A percentile compares a stretch with the other conserved stretches of the same genome.
Conservation (phyloP, 30 jellyfish, hydroid and myxozoan species). For the Chrysaora quinquecirrha region DNA sequence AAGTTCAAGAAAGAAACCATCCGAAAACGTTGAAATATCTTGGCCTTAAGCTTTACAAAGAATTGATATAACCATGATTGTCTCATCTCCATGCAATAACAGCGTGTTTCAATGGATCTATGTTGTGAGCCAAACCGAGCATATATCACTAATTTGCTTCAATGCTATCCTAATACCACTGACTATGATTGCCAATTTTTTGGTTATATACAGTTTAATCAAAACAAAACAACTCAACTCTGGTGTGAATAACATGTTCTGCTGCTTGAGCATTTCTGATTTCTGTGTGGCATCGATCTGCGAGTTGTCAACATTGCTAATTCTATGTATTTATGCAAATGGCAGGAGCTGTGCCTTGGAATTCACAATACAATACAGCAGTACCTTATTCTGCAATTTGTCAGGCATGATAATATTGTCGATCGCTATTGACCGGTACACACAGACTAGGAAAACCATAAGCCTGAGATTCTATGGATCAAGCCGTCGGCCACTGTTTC, state of each 20-base stretch:
- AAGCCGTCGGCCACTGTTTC: background rate
- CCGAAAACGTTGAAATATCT: no score
- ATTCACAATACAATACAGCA: conserved; percentile 56
- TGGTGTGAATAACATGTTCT: conserved; percentile 50
- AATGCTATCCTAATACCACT: conserved; percentile 34
- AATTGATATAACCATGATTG: background rate
- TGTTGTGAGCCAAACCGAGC: background rate
- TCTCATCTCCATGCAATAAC: conserved; percentile 56
- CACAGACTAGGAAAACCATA: conserved; percentile 32
- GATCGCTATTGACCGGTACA: conserved; percentile 47
- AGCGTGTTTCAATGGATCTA: conserved; percentile 59
- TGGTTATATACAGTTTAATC: conserved; percentile 23
- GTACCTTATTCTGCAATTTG: conserved; percentile 41
- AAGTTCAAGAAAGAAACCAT: no score
- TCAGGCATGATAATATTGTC: conserved; percentile 63
- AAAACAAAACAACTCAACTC: conserved; percentile 31
- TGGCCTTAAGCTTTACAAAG: no score
- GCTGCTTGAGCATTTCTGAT: conserved; percentile 51
- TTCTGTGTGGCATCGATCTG: conserved; percentile 20
- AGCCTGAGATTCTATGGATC: conserved; percentile 30
- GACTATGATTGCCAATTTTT: conserved; percentile 24
- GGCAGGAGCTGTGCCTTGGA: conserved; percentile 31
- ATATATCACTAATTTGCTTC: conserved; percentile 7
- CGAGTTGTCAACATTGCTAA: conserved; percentile 5
- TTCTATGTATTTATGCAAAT: conserved; percentile 14